Conservation (phyloP, 2,797 vertebrate genomes). For the Sparus aurata region DNA sequence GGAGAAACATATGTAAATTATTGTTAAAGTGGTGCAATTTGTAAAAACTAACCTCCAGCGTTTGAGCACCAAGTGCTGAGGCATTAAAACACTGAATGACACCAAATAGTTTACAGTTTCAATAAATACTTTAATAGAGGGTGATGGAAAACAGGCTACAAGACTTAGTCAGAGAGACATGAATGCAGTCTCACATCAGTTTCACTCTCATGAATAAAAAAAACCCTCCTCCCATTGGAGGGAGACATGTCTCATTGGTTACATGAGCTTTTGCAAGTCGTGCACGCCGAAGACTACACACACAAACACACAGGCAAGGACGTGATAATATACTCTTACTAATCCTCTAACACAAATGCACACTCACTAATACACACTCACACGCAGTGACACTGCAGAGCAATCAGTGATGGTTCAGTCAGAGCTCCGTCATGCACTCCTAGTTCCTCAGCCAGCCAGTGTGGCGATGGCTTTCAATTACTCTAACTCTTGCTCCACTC, state of each 20-base stretch:
- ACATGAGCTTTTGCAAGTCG: conserved; percentile 50
- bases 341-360: conserved; percentile 35
- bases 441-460: conserved; percentile 38
- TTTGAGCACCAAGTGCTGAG: conserved; percentile 25
- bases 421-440: conserved; percentile 52
- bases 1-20: conserved; percentile 53
- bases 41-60: conserved; percentile 5
- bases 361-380: conserved; percentile 26
- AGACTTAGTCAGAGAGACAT: conserved; percentile 11
- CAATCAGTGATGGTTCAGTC: conserved; percentile 61
- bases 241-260: conserved; percentile 57
- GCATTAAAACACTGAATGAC: conserved; percentile 21
- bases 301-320: conserved; percentile 26
- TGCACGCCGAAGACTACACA: background rate
- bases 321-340: conserved; percentile 27
- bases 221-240: conserved; percentile 45
- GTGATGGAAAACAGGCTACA: conserved; percentile 20
- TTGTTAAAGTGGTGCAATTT: conserved; percentile 24
- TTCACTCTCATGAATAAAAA: conserved; percentile 54
- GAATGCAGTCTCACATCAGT: conserved; percentile 13
- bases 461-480: conserved; percentile 54
- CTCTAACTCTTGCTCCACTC: conserved; percentile 39
- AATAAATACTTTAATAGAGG: conserved; percentile 7
- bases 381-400: conserved; percentile 43
- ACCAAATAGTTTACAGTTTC: conserved; percentile 30